Evolutionary conservation across 1,140 invertebrate species (phyloP).

Genomic region (Portunus trituberculatus): DNA sequence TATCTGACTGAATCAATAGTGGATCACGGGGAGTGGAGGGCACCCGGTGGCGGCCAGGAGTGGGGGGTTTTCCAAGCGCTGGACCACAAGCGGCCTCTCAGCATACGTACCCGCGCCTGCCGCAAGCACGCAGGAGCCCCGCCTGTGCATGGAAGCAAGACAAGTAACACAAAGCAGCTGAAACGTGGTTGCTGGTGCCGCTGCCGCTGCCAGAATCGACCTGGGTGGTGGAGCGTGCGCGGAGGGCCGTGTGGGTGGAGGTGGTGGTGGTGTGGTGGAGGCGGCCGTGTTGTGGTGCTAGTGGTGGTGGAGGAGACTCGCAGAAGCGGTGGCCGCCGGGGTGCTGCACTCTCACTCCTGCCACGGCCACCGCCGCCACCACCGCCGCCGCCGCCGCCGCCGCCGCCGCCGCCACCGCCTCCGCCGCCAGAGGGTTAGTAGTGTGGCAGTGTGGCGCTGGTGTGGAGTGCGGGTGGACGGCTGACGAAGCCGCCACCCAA

Average conservation of each 20-base stretch:
- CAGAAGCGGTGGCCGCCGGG: constrained; percentile 15
- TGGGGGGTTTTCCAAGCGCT: not conserved
- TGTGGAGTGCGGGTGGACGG: not conserved
- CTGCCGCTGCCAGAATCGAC: constrained; percentile 51
- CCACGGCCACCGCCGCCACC: not conserved
- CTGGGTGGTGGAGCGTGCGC: constrained; percentile 65
- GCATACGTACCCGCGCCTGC: constrained; percentile 14
- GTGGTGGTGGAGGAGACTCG: constrained; percentile 55
- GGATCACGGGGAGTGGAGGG: not conserved
- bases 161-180: constrained; percentile 63
- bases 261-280: constrained; percentile 51
- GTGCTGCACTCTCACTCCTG: constrained; percentile 41
- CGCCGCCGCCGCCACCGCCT: not conserved
- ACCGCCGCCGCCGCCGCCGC: constrained; percentile 16
- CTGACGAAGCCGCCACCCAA: not conserved
- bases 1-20: constrained; percentile 32
- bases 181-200: not conserved
- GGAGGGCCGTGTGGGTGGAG: constrained; percentile 46
- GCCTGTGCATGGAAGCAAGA: constrained; percentile 6
- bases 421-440: not conserved
- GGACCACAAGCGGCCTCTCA: not conserved
- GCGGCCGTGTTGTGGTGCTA: constrained; percentile 33
- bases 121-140: constrained; percentile 5
- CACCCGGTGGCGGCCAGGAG: not conserved
- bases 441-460: constrained; percentile 5